Evolutionary conservation across 2,797 vertebrate genomes (phyloP), one percentile per base, ranked within the genome.

Genomic region (Bovichtus variegatus): DNA sequence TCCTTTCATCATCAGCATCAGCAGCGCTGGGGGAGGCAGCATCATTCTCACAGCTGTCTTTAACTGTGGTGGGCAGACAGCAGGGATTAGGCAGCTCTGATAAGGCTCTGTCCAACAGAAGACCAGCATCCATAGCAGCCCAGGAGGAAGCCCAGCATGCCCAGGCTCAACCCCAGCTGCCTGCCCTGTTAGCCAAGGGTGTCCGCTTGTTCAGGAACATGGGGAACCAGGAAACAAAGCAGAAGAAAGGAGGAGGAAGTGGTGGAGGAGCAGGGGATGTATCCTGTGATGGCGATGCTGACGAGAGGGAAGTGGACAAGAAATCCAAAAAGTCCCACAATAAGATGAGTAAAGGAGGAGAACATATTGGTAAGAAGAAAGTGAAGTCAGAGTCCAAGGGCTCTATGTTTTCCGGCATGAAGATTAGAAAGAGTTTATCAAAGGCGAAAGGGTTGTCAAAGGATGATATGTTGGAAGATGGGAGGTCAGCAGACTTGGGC

Each of bases 191-290:
- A 85, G 89, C 90, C 3, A 93, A 88, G 70, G 92, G 95, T 31
- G 92, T 81, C 61, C 94, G 85, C 27, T 92, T 92, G 80, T 82
- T 71, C 61, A 94, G 87, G 90, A 96, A 90, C 91, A 99, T 99
- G 98, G 98, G 98, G 50, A 98, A 98, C 91, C 97, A 98, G 91
- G 97, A 99, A 75, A 95, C 95, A 10, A 99, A 97, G 91, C 97
- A 96, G 54, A 98, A 93, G 93, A 96, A 95, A 91, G 92, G 95
- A 81, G 94, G 89, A 57, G 95, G 93, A 34, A 94, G 94, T 70
- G 92, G 87, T 25, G 95, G 92, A 36, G 92, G 94, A 65, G 93
- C 94, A 64, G 95, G 94, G 92, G 85, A 88, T 63, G 60, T 71
- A 29, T 91, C 93, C 80, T 92, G 94, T 74, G 85, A 87, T 0